Percentiles rank a stretch among this genome's conserved stretches.
Evolutionary conservation across 2,888 invertebrate species (phyloP).

Genomic region (Xiphydria camelus): DNA sequence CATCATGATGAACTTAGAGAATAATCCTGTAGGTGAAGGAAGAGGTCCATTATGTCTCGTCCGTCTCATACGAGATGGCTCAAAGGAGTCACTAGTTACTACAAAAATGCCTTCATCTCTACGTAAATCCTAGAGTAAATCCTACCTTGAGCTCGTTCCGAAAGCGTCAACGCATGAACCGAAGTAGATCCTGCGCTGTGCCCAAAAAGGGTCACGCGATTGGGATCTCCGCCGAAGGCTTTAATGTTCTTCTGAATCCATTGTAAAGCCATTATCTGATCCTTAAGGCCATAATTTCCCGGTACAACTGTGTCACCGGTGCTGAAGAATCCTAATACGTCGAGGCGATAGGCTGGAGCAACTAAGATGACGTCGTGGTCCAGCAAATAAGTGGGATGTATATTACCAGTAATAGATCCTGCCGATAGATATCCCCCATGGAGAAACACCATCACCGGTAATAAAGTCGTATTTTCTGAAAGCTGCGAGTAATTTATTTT

Average conservation of each 20-base stretch:
- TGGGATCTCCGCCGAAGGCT: slow-evolving; percentile 3
- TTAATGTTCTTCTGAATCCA: slow-evolving; percentile 6
- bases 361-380: slow-evolving; percentile 4
- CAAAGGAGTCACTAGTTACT: too few relatives aligned
- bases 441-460: slow-evolving; percentile 6
- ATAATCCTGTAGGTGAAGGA: not conserved
- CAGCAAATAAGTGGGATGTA: too few relatives aligned
- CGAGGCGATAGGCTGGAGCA: slow-evolving; percentile 1
- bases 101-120: too few relatives aligned
- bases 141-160: slow-evolving; percentile 3
- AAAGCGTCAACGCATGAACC: not conserved
- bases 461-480: too few relatives aligned
- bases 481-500: too few relatives aligned
- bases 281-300: slow-evolving; percentile 7
- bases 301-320: slow-evolving; percentile 5
- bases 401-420: not conserved
- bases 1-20: not conserved
- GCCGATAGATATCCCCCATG: slow-evolving; percentile 1
- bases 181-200: not conserved
- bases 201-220: slow-evolving; percentile 3
- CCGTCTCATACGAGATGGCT: not conserved
- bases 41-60: not conserved
- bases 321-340: too few relatives aligned
- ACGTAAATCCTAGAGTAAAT: too few relatives aligned
- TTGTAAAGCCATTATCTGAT: slow-evolving; percentile 1